Evolutionary conservation across 2,888 invertebrate species (phyloP), one percentile per base, ranked within the genome.

Genomic region (Nemurella pictetii): DNA sequence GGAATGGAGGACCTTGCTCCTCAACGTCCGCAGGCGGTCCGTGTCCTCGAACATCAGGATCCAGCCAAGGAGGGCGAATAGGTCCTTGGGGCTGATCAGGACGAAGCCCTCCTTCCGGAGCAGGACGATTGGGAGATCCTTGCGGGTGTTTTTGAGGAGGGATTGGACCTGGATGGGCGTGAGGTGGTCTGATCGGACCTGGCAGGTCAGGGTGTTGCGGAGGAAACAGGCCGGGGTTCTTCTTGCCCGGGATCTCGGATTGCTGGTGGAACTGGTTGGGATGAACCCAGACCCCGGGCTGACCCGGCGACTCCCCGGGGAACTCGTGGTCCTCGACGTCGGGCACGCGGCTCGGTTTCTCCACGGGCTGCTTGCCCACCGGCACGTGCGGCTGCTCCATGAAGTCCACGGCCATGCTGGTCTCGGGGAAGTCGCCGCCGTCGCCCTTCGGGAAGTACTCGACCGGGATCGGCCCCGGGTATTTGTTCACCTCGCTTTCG

Each of bases 101-200:
- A 81, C 32, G 29, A 0, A 25, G 80, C 3, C 32, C 32, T 1
- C 29, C 80, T 0, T 20, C 81, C 28, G 86, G 86, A 35, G 86
- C 83, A 72, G 85, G 87, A 84, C 86, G 86, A 32, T 80, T 83
- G 85, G 83, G 86, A 12, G 83, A 86, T 74, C 83, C 85, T 4
- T 75, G 75, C 35, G 74, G 81, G 0, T 83, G 85, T 27, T 36
- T 25, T 1, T n/a, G 20, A 25, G 55, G 55, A 81, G 29, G 28
- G 26, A 28, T 72, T 1, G 82, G 55, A 2, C 36, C 82, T 15
- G 82, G 72, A 27, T 26, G 25, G 0, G 28, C 55, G 15, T 72
- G 73, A 20, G 82, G 82, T 2, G 82, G 55, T 7, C 78, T 4
- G 29, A 82, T 72, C 12, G 82, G 82, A 9, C 82, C 82, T 15